Percentiles rank a stretch among this genome's conserved stretches.
These are phyloP conservation scores for Zhengitettix transpicula DNA, from an alignment of 2,888 invertebrate species.

Conservation along the genomic window DNA sequence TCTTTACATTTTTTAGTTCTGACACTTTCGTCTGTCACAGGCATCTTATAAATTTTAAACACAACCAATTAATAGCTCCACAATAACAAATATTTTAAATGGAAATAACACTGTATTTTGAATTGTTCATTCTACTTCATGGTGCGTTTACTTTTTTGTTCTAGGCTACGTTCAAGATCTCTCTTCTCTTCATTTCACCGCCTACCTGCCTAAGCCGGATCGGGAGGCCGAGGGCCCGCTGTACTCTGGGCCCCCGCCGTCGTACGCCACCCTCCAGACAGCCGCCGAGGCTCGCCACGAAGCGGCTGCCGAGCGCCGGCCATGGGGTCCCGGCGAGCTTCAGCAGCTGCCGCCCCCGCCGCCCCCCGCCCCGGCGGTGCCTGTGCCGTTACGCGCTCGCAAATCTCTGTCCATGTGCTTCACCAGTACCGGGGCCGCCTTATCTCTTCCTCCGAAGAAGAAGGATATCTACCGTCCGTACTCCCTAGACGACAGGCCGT, in stretches of 20 bases:
- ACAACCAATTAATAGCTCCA: no score
- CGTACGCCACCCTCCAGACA: constrained; percentile 35
- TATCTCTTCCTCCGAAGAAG: constrained; percentile 75
- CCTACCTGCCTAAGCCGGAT: constrained; percentile 43
- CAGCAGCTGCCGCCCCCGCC: constrained; percentile 11
- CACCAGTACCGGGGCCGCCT: constrained; percentile 59
- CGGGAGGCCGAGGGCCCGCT: constrained; percentile 20
- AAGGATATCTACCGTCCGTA: constrained; percentile 84
- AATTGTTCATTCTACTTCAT: no score
- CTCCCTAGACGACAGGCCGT: constrained; percentile 52
- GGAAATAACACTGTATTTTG: no score
- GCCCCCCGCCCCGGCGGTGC: constrained; percentile 9
- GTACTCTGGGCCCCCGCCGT: constrained; percentile 22
- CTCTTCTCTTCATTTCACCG: constrained; percentile 59
- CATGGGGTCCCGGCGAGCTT: constrained; percentile 18
- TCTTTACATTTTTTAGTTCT: no score
- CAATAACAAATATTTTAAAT: no score
- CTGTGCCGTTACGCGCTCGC: constrained; percentile 27
- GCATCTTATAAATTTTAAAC: no score
- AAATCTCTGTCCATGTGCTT: constrained; percentile 71
- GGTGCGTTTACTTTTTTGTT: constrained; percentile 14
- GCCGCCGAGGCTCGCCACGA: constrained; percentile 29
- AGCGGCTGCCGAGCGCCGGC: background rate
- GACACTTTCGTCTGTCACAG: no score
- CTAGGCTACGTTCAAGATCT: constrained; percentile 64